Percentiles rank a stretch among this genome's conserved stretches.
phyloP scores from a whole-genome alignment of 2,113 vertebrate genomes.

The Lota lota region DNA sequence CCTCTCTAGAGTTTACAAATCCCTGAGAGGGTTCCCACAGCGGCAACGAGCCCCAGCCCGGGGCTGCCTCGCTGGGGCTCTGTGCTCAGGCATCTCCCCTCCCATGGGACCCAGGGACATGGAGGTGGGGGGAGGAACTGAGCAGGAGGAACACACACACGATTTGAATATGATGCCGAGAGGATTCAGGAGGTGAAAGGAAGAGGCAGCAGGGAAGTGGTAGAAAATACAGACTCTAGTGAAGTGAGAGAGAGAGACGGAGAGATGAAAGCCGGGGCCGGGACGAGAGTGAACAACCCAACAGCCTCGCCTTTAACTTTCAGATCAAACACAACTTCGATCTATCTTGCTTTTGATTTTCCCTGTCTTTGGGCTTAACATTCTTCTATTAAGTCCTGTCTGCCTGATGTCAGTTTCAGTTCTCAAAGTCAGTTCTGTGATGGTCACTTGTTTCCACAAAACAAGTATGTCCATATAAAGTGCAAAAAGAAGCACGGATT shows the following conservation, averaged over 20 bases:
- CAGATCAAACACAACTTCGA: too few relatives aligned
- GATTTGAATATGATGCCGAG: slow-evolving; percentile 54
- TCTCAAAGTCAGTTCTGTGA: too few relatives aligned
- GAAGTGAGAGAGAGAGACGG: slow-evolving; percentile 27
- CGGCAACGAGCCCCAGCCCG: slow-evolving; percentile 43
- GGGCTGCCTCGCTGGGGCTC: slow-evolving; percentile 48
- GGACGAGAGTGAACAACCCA: too few relatives aligned
- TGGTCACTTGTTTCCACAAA: too few relatives aligned
- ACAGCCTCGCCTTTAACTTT: too few relatives aligned
- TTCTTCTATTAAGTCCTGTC: too few relatives aligned
- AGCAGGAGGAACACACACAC: slow-evolving; percentile 42
- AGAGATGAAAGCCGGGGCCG: not conserved
- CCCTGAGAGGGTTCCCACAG: slow-evolving; percentile 45
- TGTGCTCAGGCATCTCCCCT: slow-evolving; percentile 51
- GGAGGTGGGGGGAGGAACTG: slow-evolving; percentile 27
- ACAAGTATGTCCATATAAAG: too few relatives aligned
- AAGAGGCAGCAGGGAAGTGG: slow-evolving; percentile 18
- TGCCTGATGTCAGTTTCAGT: too few relatives aligned
- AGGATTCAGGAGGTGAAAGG: slow-evolving; percentile 48
- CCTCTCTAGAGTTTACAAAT: slow-evolving; percentile 57
- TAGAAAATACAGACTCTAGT: slow-evolving; percentile 2
- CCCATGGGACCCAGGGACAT: slow-evolving; percentile 19
- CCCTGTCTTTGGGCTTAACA: too few relatives aligned
- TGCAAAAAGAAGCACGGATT: too few relatives aligned
- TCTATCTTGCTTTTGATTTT: too few relatives aligned